Evolutionary conservation across 1,140 invertebrate species (phyloP), one percentile per base, ranked within the genome.

Genomic region (Homarus americanus): DNA sequence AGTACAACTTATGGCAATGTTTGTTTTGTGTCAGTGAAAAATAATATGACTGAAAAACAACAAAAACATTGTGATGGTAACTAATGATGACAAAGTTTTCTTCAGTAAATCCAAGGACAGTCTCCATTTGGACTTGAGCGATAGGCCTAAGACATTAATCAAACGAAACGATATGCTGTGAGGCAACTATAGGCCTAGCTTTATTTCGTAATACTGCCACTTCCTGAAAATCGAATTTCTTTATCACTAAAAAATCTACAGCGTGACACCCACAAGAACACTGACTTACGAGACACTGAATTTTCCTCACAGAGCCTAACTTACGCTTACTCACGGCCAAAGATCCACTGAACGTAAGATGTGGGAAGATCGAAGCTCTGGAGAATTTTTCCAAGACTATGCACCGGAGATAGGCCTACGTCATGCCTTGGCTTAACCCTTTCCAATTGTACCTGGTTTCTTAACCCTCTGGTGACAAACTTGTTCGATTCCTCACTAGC

Each of bases 71-170:
- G 53, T 20, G 3, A 78, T 76, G 36, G 32, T 78, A 36, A 87
- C 85, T 28, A 87, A 87, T 79, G 49, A 79, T 40, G 53, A 66
- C 58, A 34, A 79, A 40, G 58, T 79, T 80, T 87, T 78, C 40
- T 79, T 69, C 73, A 87, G 75, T 69, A 78, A 66, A 79, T 69
- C 58, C 85, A 87, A 87, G 85, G 85, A 36, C 75, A 66, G 38
- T 66, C 85, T 66, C 85, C 75, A 87, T 66, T 87, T 87, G 85
- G 85, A 66, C 75, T 78, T 87, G 78, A 80, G 75, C 85, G 85
- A 87, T 87, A 87, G 76, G 85, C 85, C 85, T 87, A 87, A 87
- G 76, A 44, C 85, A 87, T 87, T 87, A 87, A 87, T 87, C 85
- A 87, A 87, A 87, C 85, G 85, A 87, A 87, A 87, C 85, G 75